Evolutionary conservation across 1,140 invertebrate genomes (phyloP).

Genomic region (Microplitis demolitor): DNA sequence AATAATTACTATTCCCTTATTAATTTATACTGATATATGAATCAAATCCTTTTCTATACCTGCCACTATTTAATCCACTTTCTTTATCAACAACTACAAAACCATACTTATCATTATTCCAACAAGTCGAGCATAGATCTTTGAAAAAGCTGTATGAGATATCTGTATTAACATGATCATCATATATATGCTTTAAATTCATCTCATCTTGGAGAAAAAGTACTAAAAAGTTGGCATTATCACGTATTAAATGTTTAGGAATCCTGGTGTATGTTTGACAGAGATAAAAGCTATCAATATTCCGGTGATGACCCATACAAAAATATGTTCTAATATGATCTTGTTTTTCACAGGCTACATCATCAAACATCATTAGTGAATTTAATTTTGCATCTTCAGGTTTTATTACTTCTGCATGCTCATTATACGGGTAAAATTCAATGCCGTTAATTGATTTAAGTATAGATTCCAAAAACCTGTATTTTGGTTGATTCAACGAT

Average conservation of each 20-base stretch:
- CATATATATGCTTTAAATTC: background rate
- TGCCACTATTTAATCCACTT: background rate
- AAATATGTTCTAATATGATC: constrained; percentile 2
- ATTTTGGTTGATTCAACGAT: constrained; percentile 10
- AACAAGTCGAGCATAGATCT: background rate
- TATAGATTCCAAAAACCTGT: background rate
- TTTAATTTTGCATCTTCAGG: constrained; percentile 7
- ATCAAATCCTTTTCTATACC: constrained; percentile 15
- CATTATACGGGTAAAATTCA: constrained; percentile 13
- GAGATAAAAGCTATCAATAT: constrained; percentile 7
- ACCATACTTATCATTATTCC: background rate
- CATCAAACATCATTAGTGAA: constrained; percentile 12
- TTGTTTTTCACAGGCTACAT: constrained; percentile 18
- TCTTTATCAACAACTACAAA: background rate
- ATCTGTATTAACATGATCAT: background rate
- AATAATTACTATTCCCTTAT: background rate
- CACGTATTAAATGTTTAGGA: constrained; percentile 1
- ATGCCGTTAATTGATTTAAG: constrained; percentile 1
- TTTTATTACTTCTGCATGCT: constrained; percentile 4
- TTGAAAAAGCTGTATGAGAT: background rate
- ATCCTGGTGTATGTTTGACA: constrained; percentile 7
- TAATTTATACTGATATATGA: constrained; percentile 15
- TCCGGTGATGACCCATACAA: background rate
- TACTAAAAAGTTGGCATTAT: constrained; percentile 1
- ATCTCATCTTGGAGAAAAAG: constrained; percentile 8